Percentiles rank a stretch among this genome's conserved stretches.
phyloP scores from a whole-genome alignment of 2,888 invertebrate genomes.

The Diloba caeruleocephala region DNA sequence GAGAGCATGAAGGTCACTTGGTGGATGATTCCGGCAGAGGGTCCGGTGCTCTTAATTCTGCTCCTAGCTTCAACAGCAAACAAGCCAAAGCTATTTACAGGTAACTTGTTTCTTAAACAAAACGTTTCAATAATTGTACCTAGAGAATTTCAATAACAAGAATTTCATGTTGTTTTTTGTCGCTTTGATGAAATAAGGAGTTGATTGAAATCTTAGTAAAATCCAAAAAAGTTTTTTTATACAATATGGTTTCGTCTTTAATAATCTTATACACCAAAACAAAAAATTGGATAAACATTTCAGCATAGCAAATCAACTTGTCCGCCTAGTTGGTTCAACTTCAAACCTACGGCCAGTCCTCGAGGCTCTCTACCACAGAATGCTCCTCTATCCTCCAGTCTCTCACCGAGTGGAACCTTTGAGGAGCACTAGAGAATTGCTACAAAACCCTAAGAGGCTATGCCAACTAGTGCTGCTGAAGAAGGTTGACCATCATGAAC shows the following conservation, averaged over 20 bases:
- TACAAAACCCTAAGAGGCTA: constrained; percentile 93
- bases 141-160: too few relatives aligned
- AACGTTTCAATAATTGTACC: too few relatives aligned
- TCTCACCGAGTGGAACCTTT: constrained; percentile 95
- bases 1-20: constrained; percentile 85
- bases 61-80: constrained; percentile 93
- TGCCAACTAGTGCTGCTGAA: constrained; percentile 93
- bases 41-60: constrained; percentile 91
- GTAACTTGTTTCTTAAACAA: constrained; percentile 71
- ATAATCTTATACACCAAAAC: background rate
- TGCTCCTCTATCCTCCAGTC: constrained; percentile 96
- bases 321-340: constrained; percentile 96
- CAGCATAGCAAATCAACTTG: constrained; percentile 96
- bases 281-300: constrained; percentile 12
- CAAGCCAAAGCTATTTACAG: constrained; percentile 97
- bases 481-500: constrained; percentile 88
- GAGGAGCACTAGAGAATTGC: constrained; percentile 94
- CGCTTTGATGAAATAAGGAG: too few relatives aligned
- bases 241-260: too few relatives aligned
- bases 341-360: constrained; percentile 96
- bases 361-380: constrained; percentile 97
- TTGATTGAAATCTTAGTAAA: too few relatives aligned
- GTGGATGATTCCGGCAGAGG: constrained; percentile 90
- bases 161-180: too few relatives aligned
- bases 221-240: too few relatives aligned